Percentiles rank a stretch among this genome's conserved stretches.
These are phyloP conservation scores for Phaetusa simplex DNA, from an alignment of 2,113 vertebrate species.

Conservation along the genomic window DNA sequence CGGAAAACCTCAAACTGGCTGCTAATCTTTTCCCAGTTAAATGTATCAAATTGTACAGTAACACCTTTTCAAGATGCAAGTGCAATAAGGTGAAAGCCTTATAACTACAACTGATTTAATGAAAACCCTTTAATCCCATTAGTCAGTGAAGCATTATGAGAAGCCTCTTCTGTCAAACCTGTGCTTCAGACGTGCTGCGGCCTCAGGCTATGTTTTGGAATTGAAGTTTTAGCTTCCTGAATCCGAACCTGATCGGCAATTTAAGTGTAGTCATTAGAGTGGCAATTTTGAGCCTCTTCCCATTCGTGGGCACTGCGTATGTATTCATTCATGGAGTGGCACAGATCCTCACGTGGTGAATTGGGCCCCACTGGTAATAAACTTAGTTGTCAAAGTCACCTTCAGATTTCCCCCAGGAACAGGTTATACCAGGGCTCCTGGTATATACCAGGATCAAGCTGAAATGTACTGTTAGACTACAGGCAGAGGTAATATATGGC, in stretches of 20 bases:
- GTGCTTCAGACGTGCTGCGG: conserved; percentile 30
- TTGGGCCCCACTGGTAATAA: neutral
- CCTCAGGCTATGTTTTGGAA: conserved; percentile 54
- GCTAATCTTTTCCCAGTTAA: conserved; percentile 6
- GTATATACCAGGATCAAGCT: neutral
- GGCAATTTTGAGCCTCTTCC: neutral
- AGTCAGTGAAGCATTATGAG: conserved; percentile 1
- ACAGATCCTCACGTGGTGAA: neutral
- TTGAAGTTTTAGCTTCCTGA: conserved; percentile 51
- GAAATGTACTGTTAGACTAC: neutral
- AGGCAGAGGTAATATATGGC: neutral
- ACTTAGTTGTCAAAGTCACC: neutral
- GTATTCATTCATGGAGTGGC: neutral
- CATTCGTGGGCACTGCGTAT: neutral
- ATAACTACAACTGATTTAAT: conserved; percentile 48
- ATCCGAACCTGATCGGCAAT: conserved; percentile 34
- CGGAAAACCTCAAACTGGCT: conserved; percentile 39
- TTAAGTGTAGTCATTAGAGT: conserved; percentile 28
- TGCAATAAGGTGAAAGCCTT: conserved; percentile 41
- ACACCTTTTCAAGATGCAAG: conserved; percentile 41
- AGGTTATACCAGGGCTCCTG: neutral
- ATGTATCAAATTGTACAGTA: neutral
- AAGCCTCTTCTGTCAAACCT: conserved; percentile 43
- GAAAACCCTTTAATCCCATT: conserved; percentile 62
- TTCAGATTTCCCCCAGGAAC: neutral